Percentiles rank a stretch among this genome's conserved stretches.
phyloP scores from a whole-genome alignment of 2,113 vertebrate genomes.

The Calyptommatus sinebrachiatus region DNA sequence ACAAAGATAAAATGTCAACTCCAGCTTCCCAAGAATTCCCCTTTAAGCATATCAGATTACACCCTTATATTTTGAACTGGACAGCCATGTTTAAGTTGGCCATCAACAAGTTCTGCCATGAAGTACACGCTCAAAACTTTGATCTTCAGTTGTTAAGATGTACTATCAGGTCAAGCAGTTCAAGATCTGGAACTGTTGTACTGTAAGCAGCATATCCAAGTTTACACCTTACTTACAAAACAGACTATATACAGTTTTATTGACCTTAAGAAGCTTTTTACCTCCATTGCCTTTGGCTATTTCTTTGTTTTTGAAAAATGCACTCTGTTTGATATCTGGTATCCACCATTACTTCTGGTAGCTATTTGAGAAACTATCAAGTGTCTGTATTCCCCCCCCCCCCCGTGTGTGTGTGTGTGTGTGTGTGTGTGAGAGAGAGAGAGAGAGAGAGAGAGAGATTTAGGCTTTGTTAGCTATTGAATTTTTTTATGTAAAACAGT shows the following conservation, averaged over 20 bases:
- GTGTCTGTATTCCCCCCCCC: no score
- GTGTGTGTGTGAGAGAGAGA: no score
- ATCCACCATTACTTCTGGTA: not conserved
- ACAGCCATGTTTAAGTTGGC: no score
- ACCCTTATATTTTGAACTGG: no score
- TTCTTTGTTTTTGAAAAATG: not conserved
- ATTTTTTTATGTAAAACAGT: not conserved
- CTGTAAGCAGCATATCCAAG: not conserved
- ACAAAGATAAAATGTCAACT: no score
- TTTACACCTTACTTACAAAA: not conserved
- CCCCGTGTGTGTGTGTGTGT: no score
- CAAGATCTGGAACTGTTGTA: not conserved
- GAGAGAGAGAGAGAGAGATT: not conserved
- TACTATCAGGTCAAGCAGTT: not conserved
- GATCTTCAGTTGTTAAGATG: no score
- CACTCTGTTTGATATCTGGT: not conserved
- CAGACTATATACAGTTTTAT: not conserved
- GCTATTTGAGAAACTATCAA: not conserved
- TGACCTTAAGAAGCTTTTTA: constrained; percentile 29
- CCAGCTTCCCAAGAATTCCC: no score
- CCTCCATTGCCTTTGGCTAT: constrained; percentile 30
- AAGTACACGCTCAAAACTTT: no score
- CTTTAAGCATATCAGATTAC: no score
- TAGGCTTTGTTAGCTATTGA: not conserved
- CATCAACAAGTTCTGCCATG: no score